Percentiles rank a stretch among this genome's conserved stretches.
Evolutionary conservation across 1,140 invertebrate genomes (phyloP).

Genomic region (Nasonia vitripennis): DNA sequence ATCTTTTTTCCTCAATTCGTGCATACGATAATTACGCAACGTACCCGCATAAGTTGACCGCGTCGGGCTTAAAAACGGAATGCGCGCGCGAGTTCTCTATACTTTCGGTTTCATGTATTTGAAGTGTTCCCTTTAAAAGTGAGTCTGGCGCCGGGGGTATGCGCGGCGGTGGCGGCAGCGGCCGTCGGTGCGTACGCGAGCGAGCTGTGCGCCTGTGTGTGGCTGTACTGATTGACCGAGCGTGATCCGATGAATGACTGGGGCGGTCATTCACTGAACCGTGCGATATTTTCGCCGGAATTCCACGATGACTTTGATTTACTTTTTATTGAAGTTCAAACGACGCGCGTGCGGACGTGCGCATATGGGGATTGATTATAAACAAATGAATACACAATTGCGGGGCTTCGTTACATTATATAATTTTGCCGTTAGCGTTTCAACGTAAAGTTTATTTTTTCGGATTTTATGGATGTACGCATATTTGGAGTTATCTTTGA

Average conservation of each 20-base stretch:
- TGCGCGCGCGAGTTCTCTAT: constrained; percentile 38
- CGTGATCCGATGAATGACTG: constrained; percentile 54
- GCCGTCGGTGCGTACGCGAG: background rate
- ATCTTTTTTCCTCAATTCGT: background rate
- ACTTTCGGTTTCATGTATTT: constrained; percentile 52
- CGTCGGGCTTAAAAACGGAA: constrained; percentile 6
- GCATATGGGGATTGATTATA: constrained; percentile 40
- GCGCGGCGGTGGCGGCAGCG: background rate
- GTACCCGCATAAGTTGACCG: background rate
- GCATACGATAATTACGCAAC: background rate
- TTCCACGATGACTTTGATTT: constrained; percentile 56
- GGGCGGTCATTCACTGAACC: constrained; percentile 53
- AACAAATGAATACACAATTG: constrained; percentile 34
- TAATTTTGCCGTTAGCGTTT: background rate
- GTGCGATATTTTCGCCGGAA: constrained; percentile 48
- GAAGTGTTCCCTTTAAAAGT: constrained; percentile 52
- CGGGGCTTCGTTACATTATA: constrained; percentile 14
- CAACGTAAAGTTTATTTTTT: background rate
- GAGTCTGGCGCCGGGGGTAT: constrained; percentile 43
- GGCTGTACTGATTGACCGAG: constrained; percentile 51
- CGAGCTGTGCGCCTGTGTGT: background rate
- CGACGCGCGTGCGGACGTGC: background rate
- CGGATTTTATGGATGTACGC: background rate
- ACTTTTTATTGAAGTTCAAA: constrained; percentile 50
- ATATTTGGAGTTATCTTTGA: background rate